phyloP scores from a whole-genome alignment of 2,113 vertebrate genomes.

The Isichthys henryi region DNA sequence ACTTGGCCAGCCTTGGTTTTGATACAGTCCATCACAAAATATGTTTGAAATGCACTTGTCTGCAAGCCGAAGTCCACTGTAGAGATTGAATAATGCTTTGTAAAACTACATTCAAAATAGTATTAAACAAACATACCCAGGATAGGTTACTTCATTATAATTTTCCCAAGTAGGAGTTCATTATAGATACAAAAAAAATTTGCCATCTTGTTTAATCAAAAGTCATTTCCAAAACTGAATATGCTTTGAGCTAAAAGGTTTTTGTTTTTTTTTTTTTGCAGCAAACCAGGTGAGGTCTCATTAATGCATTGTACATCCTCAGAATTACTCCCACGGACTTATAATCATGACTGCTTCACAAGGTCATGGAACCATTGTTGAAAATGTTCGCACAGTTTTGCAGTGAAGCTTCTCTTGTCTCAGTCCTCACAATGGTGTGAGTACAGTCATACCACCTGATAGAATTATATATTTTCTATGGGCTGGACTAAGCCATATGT shows the following conservation, averaged over 20 bases:
- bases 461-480: neutral
- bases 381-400: neutral
- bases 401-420: neutral
- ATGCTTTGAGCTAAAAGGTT: neutral
- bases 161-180: neutral
- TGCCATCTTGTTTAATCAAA: neutral
- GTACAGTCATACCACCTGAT: neutral
- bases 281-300: neutral
- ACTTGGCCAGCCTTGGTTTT: neutral
- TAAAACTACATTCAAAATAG: neutral
- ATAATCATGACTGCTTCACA: neutral
- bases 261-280: neutral
- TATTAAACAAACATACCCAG: neutral
- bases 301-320: neutral
- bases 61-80: neutral
- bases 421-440: neutral
- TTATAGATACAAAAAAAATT: neutral
- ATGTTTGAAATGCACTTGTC: neutral
- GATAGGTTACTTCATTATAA: neutral
- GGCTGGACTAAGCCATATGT: neutral
- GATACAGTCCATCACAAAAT: neutral
- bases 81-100: neutral
- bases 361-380: neutral
- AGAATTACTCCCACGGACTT: neutral
- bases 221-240: neutral